These are phyloP conservation scores for Cyprinodon variegatus DNA, from an alignment of 2,113 vertebrate genomes.

Conservation along the genomic window DNA sequence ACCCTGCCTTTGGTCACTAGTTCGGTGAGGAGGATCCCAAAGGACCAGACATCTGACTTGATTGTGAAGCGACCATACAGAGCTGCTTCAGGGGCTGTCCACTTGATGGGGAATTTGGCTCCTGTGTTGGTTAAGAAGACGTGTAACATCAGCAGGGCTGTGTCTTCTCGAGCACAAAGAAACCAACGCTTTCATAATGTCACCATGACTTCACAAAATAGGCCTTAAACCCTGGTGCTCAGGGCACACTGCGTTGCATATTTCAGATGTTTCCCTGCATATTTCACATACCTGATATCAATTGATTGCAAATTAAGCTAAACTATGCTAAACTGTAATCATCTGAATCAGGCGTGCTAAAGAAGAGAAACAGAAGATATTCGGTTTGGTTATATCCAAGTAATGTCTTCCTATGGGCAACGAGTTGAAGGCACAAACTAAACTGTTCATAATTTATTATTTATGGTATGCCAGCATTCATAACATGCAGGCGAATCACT, in stretches of 20 bases:
- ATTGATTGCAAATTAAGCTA: no score
- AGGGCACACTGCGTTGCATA: neutral
- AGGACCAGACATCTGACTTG: conserved; percentile 97
- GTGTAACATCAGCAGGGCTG: conserved; percentile 38
- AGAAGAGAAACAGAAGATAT: no score
- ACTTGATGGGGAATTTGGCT: conserved; percentile 97
- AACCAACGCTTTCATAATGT: neutral
- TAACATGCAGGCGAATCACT: no score
- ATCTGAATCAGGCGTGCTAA: no score
- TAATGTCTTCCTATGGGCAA: no score
- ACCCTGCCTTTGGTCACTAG: conserved; percentile 96
- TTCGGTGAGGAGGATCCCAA: conserved; percentile 93
- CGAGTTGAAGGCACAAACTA: no score
- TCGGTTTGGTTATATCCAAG: no score
- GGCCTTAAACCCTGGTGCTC: neutral
- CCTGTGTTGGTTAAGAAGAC: conserved; percentile 72
- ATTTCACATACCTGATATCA: neutral
- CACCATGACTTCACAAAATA: neutral
- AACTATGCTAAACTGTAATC: no score
- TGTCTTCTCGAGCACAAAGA: neutral
- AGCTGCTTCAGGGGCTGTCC: conserved; percentile 94
- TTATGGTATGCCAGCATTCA: no score
- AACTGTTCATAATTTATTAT: no score
- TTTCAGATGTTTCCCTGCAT: no score
- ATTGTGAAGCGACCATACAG: conserved; percentile 95